Evolutionary conservation across 2,888 invertebrate genomes (phyloP), one percentile per base, ranked within the genome.

Genomic region (Eumacrocentrus americanus): DNA sequence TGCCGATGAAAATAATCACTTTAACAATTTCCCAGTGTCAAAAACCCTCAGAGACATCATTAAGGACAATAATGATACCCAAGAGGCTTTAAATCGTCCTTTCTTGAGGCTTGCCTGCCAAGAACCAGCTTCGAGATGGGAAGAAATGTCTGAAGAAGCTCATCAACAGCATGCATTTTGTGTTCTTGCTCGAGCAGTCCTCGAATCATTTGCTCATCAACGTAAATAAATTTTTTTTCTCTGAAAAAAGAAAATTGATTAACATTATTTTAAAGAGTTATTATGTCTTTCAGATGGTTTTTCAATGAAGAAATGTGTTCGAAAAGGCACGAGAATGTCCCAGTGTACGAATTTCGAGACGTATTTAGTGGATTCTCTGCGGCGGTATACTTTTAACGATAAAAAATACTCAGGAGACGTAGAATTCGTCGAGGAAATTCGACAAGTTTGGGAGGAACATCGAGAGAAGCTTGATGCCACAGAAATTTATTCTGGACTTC

Each of bases 21-120:
- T 90, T 70, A 76, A 79, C 22, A 86, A 88, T 78, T 91, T 92
- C 75, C 92, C 92, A 0, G 66, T 88, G 1, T 91, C 91, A 68
- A 57, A 69, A 11, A 72, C 76, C 16, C 78, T 90, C 5, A 84
- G 77, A 52, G 52, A 67, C n/a, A 69, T 82, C 25, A 81, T 81
- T 64, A 67, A 72, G 3, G 72, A 72, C 46, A 47, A 61, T 25
- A 50, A 68, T 57, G 74, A 82, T 16, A 82, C 80, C 0, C 70
- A 71, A 22, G 72, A 76, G 40, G 86, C 86, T 70, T 79, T 91
- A 60, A 83, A 78, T 46, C 81, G 87, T 20, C 88, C 91, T 0
- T 91, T 92, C 78, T 77, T 92, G 72, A 84, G 92, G 67, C 73
- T 92, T 59, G 91, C 89, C 1, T 88, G 89, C 51, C 91, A 92